Percentiles rank a stretch among this genome's conserved stretches.
Evolutionary conservation across 2,113 vertebrate species (phyloP).

Genomic region (Eira barbara): DNA sequence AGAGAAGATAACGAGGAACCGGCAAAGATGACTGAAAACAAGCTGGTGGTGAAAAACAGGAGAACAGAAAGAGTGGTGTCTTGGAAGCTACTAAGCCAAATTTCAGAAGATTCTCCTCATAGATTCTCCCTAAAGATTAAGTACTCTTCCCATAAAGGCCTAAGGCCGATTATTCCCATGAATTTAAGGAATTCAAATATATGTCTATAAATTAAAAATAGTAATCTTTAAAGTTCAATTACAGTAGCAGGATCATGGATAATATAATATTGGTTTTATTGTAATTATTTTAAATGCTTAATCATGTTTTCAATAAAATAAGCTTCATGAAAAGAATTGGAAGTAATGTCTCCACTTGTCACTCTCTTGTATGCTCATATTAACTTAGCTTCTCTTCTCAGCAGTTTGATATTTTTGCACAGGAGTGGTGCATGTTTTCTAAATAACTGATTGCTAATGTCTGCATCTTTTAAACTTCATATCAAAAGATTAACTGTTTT

Average conservation of each 20-base stretch:
- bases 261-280: background rate
- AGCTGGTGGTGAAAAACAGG: background rate
- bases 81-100: background rate
- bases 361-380: background rate
- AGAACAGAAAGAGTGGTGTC: background rate
- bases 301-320: background rate
- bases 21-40: background rate
- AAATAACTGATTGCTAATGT: background rate
- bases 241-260: background rate
- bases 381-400: background rate
- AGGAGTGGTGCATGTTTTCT: background rate
- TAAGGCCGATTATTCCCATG: background rate
- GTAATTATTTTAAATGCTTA: background rate
- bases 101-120: background rate
- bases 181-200: constrained; percentile 14
- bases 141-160: background rate
- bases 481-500: constrained; percentile 13
- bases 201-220: background rate
- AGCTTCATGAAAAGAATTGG: background rate
- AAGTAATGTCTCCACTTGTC: background rate
- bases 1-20: background rate
- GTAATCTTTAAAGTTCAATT: background rate
- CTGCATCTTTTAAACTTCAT: constrained; percentile 12
- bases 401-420: constrained; percentile 2
- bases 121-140: background rate